Conservation (phyloP, 1,140 invertebrate species). For the Heliconius congener region DNA sequence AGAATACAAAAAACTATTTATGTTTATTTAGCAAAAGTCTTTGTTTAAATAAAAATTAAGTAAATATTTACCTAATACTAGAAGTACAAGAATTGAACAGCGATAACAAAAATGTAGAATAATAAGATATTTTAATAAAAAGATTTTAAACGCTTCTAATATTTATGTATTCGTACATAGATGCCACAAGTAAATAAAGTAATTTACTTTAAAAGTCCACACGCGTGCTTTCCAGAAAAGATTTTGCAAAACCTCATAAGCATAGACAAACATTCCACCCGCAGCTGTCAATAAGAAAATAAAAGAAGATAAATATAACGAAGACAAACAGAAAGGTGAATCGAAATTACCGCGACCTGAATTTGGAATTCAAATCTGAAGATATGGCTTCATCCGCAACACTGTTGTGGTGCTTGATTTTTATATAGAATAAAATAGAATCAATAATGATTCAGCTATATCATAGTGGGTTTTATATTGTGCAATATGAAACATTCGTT, state of each 20-base stretch:
- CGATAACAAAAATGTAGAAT: too few relatives aligned
- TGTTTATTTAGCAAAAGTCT: too few relatives aligned
- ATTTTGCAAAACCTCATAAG: conserved; percentile 49
- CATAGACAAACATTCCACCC: conserved; percentile 72
- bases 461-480: too few relatives aligned
- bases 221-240: conserved; percentile 17
- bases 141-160: too few relatives aligned
- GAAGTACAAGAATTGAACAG: too few relatives aligned
- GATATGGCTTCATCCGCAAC: conserved; percentile 57
- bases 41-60: too few relatives aligned
- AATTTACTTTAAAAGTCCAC: conserved; percentile 3
- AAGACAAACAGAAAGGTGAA: conserved; percentile 80
- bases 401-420: conserved; percentile 16
- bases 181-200: background rate
- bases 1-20: too few relatives aligned
- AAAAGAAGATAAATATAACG: conserved; percentile 78
- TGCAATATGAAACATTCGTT: too few relatives aligned
- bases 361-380: conserved; percentile 82
- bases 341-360: conserved; percentile 67
- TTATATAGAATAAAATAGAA: background rate
- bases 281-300: conserved; percentile 68
- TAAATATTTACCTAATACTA: too few relatives aligned
- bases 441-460: too few relatives aligned
- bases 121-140: too few relatives aligned
- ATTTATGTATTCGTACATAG: too few relatives aligned